phyloP scores from a whole-genome alignment of 2,113 vertebrate species.

The Etheostoma spectabile region DNA sequence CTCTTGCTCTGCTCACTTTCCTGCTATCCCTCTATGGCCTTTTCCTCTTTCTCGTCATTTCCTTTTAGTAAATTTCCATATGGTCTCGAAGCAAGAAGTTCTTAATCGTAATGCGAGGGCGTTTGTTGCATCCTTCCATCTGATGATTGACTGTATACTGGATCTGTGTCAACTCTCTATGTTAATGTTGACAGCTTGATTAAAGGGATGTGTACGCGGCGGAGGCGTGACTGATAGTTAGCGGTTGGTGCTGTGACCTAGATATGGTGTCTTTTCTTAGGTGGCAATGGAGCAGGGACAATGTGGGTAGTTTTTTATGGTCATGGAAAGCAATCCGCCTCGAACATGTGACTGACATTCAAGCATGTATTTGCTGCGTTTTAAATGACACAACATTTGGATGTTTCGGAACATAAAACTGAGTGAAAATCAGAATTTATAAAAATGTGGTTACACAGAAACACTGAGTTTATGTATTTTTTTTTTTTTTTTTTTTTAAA shows the following conservation, averaged over 20 bases:
- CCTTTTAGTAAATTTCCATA: not conserved
- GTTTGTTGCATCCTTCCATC: not conserved
- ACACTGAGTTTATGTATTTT: not conserved
- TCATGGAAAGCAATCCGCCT: conserved; percentile 17
- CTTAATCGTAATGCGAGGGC: conserved; percentile 9
- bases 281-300: conserved; percentile 1
- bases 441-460: no score
- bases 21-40: conserved; percentile 51
- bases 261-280: conserved; percentile 23
- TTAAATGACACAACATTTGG: not conserved
- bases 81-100: not conserved
- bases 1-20: conserved; percentile 9
- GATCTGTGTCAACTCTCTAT: conserved; percentile 1
- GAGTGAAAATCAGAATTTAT: not conserved
- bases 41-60: conserved; percentile 5
- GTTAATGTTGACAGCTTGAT: conserved; percentile 36
- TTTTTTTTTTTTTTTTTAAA: no score
- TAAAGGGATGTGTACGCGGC: conserved; percentile 30
- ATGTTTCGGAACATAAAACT: not conserved
- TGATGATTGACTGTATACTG: not conserved
- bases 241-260: conserved; percentile 45
- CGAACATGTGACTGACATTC: not conserved
- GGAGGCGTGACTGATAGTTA: conserved; percentile 48
- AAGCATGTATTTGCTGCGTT: not conserved
- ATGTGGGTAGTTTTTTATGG: not conserved